Conservation (phyloP, 2,888 invertebrate genomes). For the Hypolimnas misippus region DNA sequence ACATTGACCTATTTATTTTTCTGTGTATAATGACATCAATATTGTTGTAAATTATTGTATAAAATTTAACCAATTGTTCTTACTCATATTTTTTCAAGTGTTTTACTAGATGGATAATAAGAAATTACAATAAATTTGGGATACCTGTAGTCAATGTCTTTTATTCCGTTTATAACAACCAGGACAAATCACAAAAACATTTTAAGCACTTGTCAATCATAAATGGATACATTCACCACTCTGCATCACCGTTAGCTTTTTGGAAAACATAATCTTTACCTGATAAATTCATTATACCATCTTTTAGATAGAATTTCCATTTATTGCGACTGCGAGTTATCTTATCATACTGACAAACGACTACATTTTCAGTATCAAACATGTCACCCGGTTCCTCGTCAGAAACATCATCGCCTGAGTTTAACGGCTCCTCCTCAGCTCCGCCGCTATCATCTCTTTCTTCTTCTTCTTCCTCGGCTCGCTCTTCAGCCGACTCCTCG, state of each 20-base stretch:
- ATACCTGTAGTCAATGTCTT: conserved; percentile 54
- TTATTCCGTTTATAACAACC: conserved; percentile 54
- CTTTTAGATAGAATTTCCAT: conserved; percentile 99
- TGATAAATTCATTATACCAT: conserved; percentile 99
- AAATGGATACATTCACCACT: conserved; percentile 89
- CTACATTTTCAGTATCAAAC: conserved; percentile 99
- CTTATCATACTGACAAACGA: conserved; percentile 99
- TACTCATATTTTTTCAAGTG: background rate
- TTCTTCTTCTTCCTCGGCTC: conserved; percentile 87
- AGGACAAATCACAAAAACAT: conserved; percentile 50
- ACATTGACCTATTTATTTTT: background rate
- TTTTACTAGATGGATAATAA: background rate
- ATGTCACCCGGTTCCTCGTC: conserved; percentile 97
- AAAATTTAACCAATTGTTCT: background rate
- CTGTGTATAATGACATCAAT: background rate
- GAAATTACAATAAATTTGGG: conserved; percentile 42
- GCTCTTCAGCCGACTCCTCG: conserved; percentile 89
- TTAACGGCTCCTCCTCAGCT: conserved; percentile 93
- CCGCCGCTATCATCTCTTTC: conserved; percentile 88
- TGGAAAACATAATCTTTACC: conserved; percentile 99
- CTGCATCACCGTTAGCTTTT: conserved; percentile 99
- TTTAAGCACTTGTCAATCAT: conserved; percentile 61
- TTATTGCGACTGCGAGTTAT: conserved; percentile 98
- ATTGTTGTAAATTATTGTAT: background rate
- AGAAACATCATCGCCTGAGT: conserved; percentile 98